Conservation (phyloP, 2,113 vertebrate species). For the Chloropsis hardwickii region DNA sequence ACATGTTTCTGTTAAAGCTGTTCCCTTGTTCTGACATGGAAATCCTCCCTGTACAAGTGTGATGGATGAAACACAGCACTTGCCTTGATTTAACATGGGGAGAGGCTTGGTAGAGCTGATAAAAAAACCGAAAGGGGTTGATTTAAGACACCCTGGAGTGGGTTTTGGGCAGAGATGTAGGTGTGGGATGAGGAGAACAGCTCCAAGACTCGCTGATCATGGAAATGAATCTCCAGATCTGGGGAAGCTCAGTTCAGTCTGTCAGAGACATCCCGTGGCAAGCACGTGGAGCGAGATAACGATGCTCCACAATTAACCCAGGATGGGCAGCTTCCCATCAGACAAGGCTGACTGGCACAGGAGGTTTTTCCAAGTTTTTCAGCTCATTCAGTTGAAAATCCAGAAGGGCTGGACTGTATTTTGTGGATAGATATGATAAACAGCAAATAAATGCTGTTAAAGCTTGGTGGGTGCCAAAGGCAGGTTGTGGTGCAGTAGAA, state of each 20-base stretch:
- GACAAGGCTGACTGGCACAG: fast-evolving
- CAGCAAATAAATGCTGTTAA: background rate
- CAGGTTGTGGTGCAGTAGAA: background rate
- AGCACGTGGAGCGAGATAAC: fast-evolving
- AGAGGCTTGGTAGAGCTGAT: background rate
- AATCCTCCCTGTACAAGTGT: background rate
- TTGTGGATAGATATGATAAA: background rate
- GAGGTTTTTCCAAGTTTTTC: background rate
- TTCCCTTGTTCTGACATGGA: background rate
- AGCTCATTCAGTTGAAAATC: background rate
- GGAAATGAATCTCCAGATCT: background rate
- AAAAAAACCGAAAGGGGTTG: background rate
- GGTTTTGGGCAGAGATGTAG: background rate
- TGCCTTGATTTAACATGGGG: background rate
- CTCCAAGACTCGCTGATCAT: background rate
- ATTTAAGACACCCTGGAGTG: background rate
- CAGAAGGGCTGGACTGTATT: background rate
- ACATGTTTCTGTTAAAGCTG: background rate
- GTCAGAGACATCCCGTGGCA: fast-evolving
- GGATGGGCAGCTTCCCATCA: background rate
- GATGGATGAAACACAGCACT: background rate
- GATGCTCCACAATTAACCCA: background rate
- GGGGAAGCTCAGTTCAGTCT: background rate
- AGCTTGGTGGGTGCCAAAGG: fast-evolving
- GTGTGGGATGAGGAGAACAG: background rate